Evolutionary conservation across 2,888 invertebrate genomes (phyloP).

Genomic region (Germaria angustata): DNA sequence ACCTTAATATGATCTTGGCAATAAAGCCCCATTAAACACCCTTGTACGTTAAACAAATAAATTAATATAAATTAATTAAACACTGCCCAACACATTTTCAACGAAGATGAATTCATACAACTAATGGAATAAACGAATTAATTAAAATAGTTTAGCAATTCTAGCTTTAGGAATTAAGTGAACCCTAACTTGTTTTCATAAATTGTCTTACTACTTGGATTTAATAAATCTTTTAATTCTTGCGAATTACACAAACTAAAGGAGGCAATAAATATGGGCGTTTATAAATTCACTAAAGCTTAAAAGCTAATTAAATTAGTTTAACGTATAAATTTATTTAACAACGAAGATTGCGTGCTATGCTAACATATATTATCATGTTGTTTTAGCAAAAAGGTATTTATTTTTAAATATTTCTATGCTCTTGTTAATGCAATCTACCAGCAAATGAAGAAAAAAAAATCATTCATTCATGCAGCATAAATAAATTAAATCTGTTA

Average conservation of each 20-base stretch:
- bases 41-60: constrained; percentile 23
- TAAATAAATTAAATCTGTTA: constrained; percentile 48
- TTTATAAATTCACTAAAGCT: constrained; percentile 43
- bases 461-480: constrained; percentile 9
- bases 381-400: constrained; percentile 46
- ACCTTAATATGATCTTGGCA: background rate
- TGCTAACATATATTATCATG: constrained; percentile 66
- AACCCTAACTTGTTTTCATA: constrained; percentile 18
- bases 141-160: background rate
- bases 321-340: constrained; percentile 57
- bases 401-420: constrained; percentile 35
- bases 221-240: constrained; percentile 46
- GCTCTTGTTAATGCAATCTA: background rate
- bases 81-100: background rate
- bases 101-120: background rate
- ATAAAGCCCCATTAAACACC: constrained; percentile 8
- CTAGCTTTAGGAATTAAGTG: background rate
- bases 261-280: constrained; percentile 55
- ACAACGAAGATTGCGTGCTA: constrained; percentile 63
- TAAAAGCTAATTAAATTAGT: constrained; percentile 65
- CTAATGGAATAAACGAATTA: background rate
- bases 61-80: constrained; percentile 30
- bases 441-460: background rate
- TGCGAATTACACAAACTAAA: background rate
- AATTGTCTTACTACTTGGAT: constrained; percentile 26